Conservation (phyloP, 2,888 invertebrate genomes). For the Acanthococcus lagerstroemiae region DNA sequence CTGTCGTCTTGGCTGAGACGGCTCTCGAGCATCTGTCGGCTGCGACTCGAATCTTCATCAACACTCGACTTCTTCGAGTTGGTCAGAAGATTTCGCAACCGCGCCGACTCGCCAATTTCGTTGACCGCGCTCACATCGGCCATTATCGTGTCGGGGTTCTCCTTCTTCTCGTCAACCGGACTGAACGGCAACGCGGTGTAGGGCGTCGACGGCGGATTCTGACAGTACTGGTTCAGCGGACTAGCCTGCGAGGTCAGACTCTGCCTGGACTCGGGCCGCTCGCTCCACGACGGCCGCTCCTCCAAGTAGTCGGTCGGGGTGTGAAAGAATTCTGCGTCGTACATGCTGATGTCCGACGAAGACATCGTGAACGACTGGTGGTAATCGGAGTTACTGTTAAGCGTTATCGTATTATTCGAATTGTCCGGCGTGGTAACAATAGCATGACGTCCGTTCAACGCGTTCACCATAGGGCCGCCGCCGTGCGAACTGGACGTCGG, state of each 20-base stretch:
- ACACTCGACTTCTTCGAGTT: slow-evolving; percentile 38
- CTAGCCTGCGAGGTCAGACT: slow-evolving; percentile 45
- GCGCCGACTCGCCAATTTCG: slow-evolving; percentile 46
- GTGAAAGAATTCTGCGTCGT: slow-evolving; percentile 55
- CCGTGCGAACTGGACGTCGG: background rate
- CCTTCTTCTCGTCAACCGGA: slow-evolving; percentile 51
- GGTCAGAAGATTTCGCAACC: slow-evolving; percentile 51
- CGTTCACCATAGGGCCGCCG: slow-evolving; percentile 19
- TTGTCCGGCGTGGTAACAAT: slow-evolving; percentile 22
- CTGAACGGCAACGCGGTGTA: slow-evolving; percentile 51
- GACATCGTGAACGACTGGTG: slow-evolving; percentile 40
- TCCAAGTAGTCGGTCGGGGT: slow-evolving; percentile 49
- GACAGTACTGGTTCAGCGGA: slow-evolving; percentile 44
- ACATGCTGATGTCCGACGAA: slow-evolving; percentile 46
- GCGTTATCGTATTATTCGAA: background rate
- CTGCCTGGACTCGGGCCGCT: slow-evolving; percentile 54
- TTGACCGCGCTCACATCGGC: slow-evolving; percentile 41
- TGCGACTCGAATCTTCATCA: slow-evolving; percentile 36
- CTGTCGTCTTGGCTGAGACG: slow-evolving; percentile 38
- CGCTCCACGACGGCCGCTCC: slow-evolving; percentile 37
- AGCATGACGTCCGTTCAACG: slow-evolving; percentile 4
- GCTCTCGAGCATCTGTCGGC: background rate
- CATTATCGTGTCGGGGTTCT: slow-evolving; percentile 45
- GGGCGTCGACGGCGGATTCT: slow-evolving; percentile 43
- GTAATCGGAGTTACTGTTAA: slow-evolving; percentile 39